These are phyloP conservation scores for Amphibalanus amphitrite DNA, from an alignment of 1,140 invertebrate genomes.

Conservation along the genomic window DNA sequence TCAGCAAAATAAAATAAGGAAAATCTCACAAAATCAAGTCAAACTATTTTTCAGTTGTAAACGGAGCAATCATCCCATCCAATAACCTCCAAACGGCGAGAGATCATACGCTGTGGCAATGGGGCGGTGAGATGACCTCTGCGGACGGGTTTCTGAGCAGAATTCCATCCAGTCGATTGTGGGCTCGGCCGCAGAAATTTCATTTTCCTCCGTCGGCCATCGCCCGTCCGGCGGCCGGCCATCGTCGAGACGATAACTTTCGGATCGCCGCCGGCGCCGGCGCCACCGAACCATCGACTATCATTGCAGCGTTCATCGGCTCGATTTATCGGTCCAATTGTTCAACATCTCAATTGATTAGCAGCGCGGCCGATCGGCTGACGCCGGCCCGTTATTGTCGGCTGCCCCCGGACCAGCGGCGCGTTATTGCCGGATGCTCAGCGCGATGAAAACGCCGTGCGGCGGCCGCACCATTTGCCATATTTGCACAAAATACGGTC, in stretches of 20 bases:
- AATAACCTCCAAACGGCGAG: no score
- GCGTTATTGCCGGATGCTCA: not conserved
- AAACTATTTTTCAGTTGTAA: no score
- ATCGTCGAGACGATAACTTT: not conserved
- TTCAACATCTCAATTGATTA: constrained; percentile 3
- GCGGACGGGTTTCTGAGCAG: no score
- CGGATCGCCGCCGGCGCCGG: not conserved
- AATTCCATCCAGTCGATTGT: no score
- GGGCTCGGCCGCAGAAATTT: not conserved
- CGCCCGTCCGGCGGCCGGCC: no score
- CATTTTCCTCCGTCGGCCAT: not conserved
- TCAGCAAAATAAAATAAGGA: no score
- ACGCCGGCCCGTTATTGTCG: no score
- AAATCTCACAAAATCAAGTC: no score
- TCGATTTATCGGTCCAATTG: constrained; percentile 12
- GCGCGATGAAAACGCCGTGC: not conserved
- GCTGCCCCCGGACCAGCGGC: no score
- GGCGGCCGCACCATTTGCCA: not conserved
- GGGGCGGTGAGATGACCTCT: no score
- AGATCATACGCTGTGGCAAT: no score
- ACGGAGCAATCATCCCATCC: no score
- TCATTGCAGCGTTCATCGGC: constrained; percentile 15
- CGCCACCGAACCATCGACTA: constrained; percentile 14
- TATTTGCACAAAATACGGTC: not conserved
- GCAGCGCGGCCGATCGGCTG: not conserved